phyloP scores from a whole-genome alignment of 2,888 invertebrate genomes.

The Scaptomyza cyrtandrae region DNA sequence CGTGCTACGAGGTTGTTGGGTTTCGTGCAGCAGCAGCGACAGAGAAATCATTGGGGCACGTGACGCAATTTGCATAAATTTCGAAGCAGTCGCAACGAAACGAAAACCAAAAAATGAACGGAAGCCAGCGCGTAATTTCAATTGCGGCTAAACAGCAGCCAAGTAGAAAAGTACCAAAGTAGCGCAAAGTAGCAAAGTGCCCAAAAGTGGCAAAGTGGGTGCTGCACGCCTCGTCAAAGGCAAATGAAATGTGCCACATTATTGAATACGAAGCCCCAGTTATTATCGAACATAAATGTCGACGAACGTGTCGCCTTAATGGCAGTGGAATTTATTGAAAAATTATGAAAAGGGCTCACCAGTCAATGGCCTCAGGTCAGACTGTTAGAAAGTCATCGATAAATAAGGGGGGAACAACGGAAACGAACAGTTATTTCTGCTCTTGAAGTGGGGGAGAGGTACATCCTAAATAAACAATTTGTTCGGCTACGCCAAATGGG shows the following conservation, averaged over 20 bases:
- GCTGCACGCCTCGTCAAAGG: constrained; percentile 41
- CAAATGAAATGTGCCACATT: constrained; percentile 64
- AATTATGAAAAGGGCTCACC: constrained; percentile 62
- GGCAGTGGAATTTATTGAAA: constrained; percentile 69
- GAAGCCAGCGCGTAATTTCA: constrained; percentile 78
- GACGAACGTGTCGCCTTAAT: constrained; percentile 46
- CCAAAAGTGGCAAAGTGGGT: constrained; percentile 43
- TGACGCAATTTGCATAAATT: constrained; percentile 84
- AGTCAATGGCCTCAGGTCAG: constrained; percentile 38
- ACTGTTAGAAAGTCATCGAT: neutral
- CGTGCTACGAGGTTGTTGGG: constrained; percentile 29
- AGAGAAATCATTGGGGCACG: constrained; percentile 80
- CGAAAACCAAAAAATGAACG: constrained; percentile 30
- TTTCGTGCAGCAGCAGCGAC: constrained; percentile 51
- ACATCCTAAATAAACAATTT: constrained; percentile 72
- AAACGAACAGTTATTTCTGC: constrained; percentile 43
- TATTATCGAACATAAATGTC: constrained; percentile 53
- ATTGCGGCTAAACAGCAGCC: constrained; percentile 79
- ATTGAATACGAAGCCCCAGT: constrained; percentile 71
- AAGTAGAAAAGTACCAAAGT: constrained; percentile 73
- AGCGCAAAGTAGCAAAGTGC: constrained; percentile 31
- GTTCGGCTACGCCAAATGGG: constrained; percentile 48
- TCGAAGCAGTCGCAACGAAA: constrained; percentile 55
- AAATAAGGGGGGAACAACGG: neutral
- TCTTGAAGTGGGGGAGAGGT: neutral